Base-by-base conservation (phyloP, 2,888 invertebrate species). In the Mylabris sibirica region DNA sequence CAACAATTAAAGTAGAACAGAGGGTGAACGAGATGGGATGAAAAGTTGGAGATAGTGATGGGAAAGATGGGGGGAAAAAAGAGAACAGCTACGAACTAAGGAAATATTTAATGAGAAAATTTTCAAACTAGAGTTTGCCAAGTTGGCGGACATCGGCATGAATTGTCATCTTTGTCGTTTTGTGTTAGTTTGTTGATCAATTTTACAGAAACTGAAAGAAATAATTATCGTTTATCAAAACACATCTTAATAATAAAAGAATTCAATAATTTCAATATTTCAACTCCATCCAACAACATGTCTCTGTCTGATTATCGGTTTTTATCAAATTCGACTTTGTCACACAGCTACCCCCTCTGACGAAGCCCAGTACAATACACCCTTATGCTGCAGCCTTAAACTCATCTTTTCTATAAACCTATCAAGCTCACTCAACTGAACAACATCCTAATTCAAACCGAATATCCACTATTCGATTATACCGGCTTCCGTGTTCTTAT, bases 391-490 rank as follows among this genome's bases (percentile, higher is more conserved):
- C 44, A 3, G 14, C 22, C 22, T n/a, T 2, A 22, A 53, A 53
- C 49, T 53, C 49, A 53, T 60, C 26, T 35, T 38, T 60, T 38
- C 60, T 38, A 35, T 38, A 30, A 60, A 14, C 34, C 60, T 26
- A 60, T 60, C 60, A 60, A 60, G n/a, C n/a, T 38, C 60, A n/a
- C 20, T 60, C 35, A 60, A 11, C 60, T 24, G 60, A 22, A 60
- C 60, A 60, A 60, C 38, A 60, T 60, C 60, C 60, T 60, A 60
- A 60, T 60, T 60, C 35, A 35, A 60, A 60, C 38, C 35, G 60
- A 60, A 60, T 60, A 60, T 30, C 60, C 22, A 60, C 35, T 38
- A 60, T 60, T 60, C 60, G 60, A 60, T 60, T 60, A 60, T 12
- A 8, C 35, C 35, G 20, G 30, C n/a, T 60, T 38, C 49, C 20